phyloP scores from a whole-genome alignment of 2,797 vertebrate species.

The Rachycentron canadum region DNA sequence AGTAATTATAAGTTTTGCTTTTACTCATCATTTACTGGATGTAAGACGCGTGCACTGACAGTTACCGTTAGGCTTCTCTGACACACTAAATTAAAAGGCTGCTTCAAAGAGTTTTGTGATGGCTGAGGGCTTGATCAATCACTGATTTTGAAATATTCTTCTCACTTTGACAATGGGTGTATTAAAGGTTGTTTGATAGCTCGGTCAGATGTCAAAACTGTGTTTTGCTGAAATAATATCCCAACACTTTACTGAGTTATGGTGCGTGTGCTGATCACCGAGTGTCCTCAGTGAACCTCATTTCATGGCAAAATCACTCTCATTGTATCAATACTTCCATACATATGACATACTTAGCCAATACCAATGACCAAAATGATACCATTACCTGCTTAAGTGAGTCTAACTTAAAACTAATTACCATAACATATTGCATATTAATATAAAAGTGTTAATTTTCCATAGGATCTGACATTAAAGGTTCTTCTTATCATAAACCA shows the following conservation, averaged over 20 bases:
- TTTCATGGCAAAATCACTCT: conserved; percentile 3
- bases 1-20: conserved; percentile 85
- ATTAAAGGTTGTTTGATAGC: conserved; percentile 54
- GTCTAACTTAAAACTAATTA: neutral
- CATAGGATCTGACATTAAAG: neutral
- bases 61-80: conserved; percentile 67
- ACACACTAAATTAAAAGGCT: conserved; percentile 63
- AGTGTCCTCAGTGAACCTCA: conserved; percentile 56
- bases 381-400: neutral
- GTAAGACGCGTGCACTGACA: conserved; percentile 64
- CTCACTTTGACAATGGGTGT: conserved; percentile 62
- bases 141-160: conserved; percentile 66
- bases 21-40: conserved; percentile 65
- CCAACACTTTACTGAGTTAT: conserved; percentile 36
- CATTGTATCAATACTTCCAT: conserved; percentile 13
- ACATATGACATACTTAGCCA: neutral
- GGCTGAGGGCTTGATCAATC: conserved; percentile 61
- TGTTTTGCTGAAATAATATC: conserved; percentile 52
- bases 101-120: conserved; percentile 69
- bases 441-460: neutral
- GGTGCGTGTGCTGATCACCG: conserved; percentile 6
- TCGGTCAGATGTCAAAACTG: conserved; percentile 50
- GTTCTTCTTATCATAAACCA: neutral
- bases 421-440: neutral
- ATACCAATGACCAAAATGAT: neutral